Evolutionary conservation across 2,113 vertebrate species (phyloP).

Genomic region (Leptocoma aspasia): DNA sequence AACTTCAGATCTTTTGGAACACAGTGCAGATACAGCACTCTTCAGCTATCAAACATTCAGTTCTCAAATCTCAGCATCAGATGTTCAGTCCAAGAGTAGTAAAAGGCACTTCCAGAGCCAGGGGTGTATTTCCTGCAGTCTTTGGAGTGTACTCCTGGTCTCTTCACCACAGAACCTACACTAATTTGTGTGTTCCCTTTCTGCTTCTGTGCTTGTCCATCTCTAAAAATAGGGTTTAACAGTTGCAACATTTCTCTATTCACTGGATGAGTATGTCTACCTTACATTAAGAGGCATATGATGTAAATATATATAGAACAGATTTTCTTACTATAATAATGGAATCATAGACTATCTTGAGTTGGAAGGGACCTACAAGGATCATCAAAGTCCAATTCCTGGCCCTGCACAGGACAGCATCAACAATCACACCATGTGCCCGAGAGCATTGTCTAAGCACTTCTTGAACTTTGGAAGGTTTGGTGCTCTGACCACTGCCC

Average conservation of each 20-base stretch:
- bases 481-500: neutral
- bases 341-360: neutral
- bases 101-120: neutral
- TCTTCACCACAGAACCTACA: neutral
- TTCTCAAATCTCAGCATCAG: neutral
- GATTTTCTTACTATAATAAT: neutral
- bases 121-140: neutral
- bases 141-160: neutral
- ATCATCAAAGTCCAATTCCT: neutral
- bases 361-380: neutral
- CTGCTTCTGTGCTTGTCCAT: neutral
- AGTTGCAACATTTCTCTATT: neutral
- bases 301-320: neutral
- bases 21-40: neutral
- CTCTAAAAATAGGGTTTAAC: neutral
- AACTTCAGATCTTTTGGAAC: neutral
- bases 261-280: neutral
- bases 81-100: neutral
- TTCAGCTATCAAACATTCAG: neutral
- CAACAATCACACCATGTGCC: neutral
- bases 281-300: neutral
- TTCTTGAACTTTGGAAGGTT: neutral
- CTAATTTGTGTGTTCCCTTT: neutral
- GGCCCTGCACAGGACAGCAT: neutral
- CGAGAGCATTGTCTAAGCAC: rapidly evolving